These are phyloP conservation scores for Agapornis canus DNA, from an alignment of 2,797 vertebrate species.

Conservation along the genomic window DNA sequence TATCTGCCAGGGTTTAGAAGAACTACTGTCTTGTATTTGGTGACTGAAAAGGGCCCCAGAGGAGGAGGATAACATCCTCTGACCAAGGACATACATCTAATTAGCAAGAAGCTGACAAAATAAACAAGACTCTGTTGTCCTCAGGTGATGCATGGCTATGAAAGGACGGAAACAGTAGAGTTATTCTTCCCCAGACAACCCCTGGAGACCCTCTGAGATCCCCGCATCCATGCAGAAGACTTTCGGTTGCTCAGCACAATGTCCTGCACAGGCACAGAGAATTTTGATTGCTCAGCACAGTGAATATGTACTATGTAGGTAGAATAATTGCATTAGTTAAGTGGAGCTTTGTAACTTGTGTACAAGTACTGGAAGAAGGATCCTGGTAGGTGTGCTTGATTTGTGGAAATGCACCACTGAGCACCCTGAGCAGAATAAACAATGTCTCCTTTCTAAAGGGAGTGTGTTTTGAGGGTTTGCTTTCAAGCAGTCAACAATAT, in stretches of 20 bases:
- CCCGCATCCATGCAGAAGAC: neutral
- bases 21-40: neutral
- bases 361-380: neutral
- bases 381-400: neutral
- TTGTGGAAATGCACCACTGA: neutral
- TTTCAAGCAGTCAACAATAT: neutral
- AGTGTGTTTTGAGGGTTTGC: neutral
- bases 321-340: neutral
- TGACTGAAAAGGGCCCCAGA: neutral
- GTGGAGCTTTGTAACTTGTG: neutral
- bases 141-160: neutral
- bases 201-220: neutral
- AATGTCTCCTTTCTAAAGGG: neutral
- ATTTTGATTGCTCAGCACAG: neutral
- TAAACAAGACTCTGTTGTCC: neutral
- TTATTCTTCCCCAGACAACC: neutral
- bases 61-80: neutral
- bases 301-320: neutral
- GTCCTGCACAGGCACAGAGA: neutral
- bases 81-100: neutral
- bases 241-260: neutral
- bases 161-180: neutral
- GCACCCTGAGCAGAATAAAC: neutral
- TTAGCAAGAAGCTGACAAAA: neutral
- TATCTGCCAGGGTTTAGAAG: neutral